phyloP scores from a whole-genome alignment of 2,113 vertebrate genomes.

The Podocnemis expansa region DNA sequence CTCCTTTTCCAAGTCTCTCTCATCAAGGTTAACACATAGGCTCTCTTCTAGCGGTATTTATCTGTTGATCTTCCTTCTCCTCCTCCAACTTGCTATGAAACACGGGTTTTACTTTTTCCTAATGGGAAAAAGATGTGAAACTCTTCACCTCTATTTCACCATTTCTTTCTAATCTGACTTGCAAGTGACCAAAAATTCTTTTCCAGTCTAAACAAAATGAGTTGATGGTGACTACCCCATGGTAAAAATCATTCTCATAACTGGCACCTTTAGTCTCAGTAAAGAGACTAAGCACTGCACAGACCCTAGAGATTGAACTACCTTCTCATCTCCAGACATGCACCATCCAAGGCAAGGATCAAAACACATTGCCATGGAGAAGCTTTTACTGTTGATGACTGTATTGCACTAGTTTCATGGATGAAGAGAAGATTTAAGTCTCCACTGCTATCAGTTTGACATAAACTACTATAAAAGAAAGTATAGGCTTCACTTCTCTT shows the following conservation, averaged over 20 bases:
- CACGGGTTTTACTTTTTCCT: background rate
- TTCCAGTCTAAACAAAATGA: background rate
- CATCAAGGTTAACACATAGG: accelerated
- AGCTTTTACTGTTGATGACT: background rate
- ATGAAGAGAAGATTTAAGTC: background rate
- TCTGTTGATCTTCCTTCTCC: background rate
- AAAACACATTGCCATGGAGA: accelerated
- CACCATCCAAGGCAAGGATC: background rate
- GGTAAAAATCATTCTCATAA: accelerated
- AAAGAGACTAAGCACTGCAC: background rate
- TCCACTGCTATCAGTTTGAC: background rate
- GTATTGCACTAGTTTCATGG: background rate
- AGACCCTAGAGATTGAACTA: background rate
- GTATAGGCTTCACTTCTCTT: background rate
- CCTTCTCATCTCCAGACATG: accelerated
- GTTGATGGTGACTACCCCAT: background rate
- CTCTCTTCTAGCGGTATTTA: background rate
- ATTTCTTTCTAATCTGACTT: background rate
- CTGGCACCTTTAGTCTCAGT: background rate
- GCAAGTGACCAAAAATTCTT: background rate
- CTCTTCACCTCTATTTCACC: background rate
- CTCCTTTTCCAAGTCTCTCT: background rate
- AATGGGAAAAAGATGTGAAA: background rate
- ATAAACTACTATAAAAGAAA: background rate
- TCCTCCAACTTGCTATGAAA: background rate